Base-by-base conservation (phyloP, 2,797 vertebrate species). In the Todus mexicanus region DNA sequence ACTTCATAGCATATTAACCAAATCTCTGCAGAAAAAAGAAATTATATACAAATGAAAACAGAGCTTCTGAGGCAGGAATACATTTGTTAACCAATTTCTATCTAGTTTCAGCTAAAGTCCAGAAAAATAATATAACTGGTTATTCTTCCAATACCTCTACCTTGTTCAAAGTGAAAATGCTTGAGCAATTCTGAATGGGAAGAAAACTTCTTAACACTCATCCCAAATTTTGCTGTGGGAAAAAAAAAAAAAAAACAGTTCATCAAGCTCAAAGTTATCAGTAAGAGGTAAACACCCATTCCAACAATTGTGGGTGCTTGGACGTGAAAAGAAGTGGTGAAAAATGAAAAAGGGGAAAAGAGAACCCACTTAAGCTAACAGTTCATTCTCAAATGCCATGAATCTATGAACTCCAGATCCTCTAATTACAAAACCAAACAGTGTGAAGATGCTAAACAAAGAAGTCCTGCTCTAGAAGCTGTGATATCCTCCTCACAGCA, bases 221-320 rank as follows among this genome's bases (percentile, higher is more conserved):
- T 22, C 27, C 33, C 35, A 48, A 18, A 61, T 89, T 50, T 50
- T 50, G 25, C 25, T 48, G 47, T 48, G 5, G n/a, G n/a, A n/a
- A n/a, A n/a, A n/a, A n/a, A n/a, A 54, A 82, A 27, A 80, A 13
- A 6, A 5, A 0, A 1, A 1, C 14, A n/a, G 14, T 43, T 51
- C 60, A 3, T 37, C 35, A 68, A 71, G 85, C 15, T 51, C 38
- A 51, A 43, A 45, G 50, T 50, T 42, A 35, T 42, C 38, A 18
- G 26, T 15, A 57, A 29, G 21, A 47, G 11, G 7, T 53, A 66
- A 79, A 6, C 10, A 59, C 12, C 12, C 13, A 33, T 69, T 82
- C 72, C 56, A 64, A 56, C 4, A 23, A 2, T 12, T 33, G 10
- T 5, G 4, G 5, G 15, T 47, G 25, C 57, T 15, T 45, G 21